Evolutionary conservation across 2,888 invertebrate species (phyloP), one percentile per base, ranked within the genome.

Genomic region (Sialis lutaria): DNA sequence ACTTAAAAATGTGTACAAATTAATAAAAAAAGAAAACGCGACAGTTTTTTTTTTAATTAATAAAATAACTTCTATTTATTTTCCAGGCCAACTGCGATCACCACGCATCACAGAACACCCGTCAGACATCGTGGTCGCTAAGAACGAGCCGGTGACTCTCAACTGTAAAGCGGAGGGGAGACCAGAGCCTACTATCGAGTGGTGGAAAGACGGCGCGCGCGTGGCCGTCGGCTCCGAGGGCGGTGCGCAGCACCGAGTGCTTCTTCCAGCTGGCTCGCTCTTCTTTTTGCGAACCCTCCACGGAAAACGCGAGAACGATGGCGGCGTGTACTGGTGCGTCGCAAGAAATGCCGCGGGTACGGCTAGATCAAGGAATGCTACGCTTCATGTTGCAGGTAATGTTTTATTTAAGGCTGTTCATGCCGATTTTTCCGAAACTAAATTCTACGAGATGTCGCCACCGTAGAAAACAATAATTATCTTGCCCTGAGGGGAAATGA

Each of bases 111-210:
- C 89, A 54, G 96, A 97, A 65, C 96, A 97, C 67, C 97, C 97
- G 48, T 84, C 90, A 55, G 95, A 97, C 71, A 86, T 91, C 55
- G 85, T 91, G 56, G 95, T 96, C 39, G 90, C 91, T 50, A 87
- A 90, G 66, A 92, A 93, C 64, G 93, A 96, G 62, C 96, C 97
- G 41, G 95, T 93, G 50, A 97, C 96, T 50, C 74, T 97, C 54
- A 90, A 95, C 64, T 97, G 97, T 68, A 93, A 92, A 60, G 96
- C 95, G n/a, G 93, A 93, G 65, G 96, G 95, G 51, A 83, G 88
- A 57, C 90, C 90, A 2, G 83, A 86, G 56, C 93, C 95, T 6
- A 74, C 77, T 51, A 91, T 96, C 63, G 86, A 86, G 59, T 97
- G 96, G 96, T 95, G 82, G 72, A 82, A 81, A 64, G 90, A 95